phyloP scores from a whole-genome alignment of 2,113 vertebrate species.

The Cisticola juncidis region DNA sequence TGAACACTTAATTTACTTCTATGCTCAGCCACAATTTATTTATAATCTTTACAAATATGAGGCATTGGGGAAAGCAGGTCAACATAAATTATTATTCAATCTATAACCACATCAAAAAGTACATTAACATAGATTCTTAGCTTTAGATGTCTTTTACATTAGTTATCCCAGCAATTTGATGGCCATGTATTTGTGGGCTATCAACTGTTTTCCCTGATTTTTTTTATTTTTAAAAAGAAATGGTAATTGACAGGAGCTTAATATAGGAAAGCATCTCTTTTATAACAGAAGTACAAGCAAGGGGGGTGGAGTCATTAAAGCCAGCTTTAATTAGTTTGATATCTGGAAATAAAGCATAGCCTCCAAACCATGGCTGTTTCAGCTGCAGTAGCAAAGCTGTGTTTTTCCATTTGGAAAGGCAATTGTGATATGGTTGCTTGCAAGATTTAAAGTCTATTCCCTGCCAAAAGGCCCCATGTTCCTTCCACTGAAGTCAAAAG shows the following conservation, averaged over 20 bases:
- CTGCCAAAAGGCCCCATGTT: neutral
- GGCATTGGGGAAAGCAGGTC: neutral
- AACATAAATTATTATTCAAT: slow-evolving; percentile 3
- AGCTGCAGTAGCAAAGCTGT: neutral
- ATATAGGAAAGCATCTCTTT: neutral
- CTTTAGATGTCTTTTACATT: neutral
- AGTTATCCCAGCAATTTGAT: neutral
- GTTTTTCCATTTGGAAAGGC: slow-evolving; percentile 18
- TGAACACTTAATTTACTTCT: slow-evolving; percentile 22
- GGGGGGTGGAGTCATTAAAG: neutral
- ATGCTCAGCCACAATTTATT: neutral
- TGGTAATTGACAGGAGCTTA: neutral
- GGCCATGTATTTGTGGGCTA: neutral
- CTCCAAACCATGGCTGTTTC: neutral
- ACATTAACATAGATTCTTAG: neutral
- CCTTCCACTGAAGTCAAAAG: neutral
- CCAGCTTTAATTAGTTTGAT: slow-evolving; percentile 1
- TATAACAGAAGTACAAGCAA: neutral
- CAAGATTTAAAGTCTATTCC: neutral
- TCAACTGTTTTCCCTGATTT: neutral
- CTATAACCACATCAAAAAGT: neutral
- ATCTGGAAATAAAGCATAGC: neutral
- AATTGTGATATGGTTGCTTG: neutral
- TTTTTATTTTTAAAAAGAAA: neutral
- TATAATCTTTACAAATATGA: slow-evolving; percentile 18